Base-by-base conservation (phyloP, 2,113 vertebrate genomes). In the Lophochroa leadbeateri region DNA sequence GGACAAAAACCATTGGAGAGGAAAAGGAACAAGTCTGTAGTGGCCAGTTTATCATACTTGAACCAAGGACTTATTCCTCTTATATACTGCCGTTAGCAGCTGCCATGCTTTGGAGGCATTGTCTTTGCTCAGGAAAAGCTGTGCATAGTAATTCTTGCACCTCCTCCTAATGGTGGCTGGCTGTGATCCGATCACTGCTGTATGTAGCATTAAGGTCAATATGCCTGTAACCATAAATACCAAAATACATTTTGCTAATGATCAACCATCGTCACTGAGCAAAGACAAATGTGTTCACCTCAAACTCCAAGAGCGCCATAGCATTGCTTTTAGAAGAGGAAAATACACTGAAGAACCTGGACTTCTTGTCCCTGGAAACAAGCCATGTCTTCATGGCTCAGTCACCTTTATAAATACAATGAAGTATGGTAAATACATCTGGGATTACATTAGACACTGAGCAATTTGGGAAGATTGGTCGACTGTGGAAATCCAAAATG, bases 211-310 rank as follows among this genome's bases (percentile, higher is more conserved):
- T 96, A 89, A 95, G 96, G 95, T 96, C 96, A 96, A 87, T 89
- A 74, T 0, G 41, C 70, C 91, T 92, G 80, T 79, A 96, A 87
- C 94, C 96, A 95, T 96, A 96, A 97, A 97, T 91, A 95, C 83
- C 5, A 2, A 92, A 91, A 94, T 95, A 93, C 94, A 94, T 95
- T 96, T 91, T 96, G 94, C 88, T 97, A 97, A 96, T 85, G 94
- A 96, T 87, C 94, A 74, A 63, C 88, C 67, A 58, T 92, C 24
- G 6, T 85, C 92, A 94, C 83, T 72, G 74, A 91, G 92, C 92
- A 94, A 93, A 94, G 94, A 96, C 88, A 92, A 89, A 96, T 90
- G 78, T n/a, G 77, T 49, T 76, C 96, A 55, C 70, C 3, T 2
- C 86, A 85, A 86, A 65, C 81, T 82, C 77, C 0, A 2, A 53